Evolutionary conservation across 2,797 vertebrate species (phyloP), one percentile per base, ranked within the genome.

Genomic region (Pogoniulus pusillus): DNA sequence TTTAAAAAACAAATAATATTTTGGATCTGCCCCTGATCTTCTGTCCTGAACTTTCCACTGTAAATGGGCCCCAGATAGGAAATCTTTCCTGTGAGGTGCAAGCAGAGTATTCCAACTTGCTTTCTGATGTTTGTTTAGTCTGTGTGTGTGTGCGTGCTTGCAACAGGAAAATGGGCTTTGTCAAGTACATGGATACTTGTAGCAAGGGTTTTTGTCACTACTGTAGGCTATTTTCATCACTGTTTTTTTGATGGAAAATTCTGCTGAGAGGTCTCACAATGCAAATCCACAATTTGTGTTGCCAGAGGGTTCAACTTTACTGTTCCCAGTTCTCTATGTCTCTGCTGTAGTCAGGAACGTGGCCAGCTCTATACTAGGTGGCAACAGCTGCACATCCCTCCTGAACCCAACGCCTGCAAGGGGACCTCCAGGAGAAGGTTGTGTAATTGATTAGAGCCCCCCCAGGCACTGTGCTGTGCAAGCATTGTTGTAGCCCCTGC

Each of bases 1-100:
- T 82, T 91, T 91, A 10, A 51, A 93, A 93, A 91, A 90, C 82
- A 94, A 92, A 90, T 74, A 86, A 88, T 85, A 59, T 12, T 73
- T 62, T 86, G 65, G 62, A 53, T 92, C 59, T 91, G 35, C 30
- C 69, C 54, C 77, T 68, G 53, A 34, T 93, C 71, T 90, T 64
- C 47, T 75, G 55, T 91, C 27, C 53, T 89, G 59, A 78, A 30
- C 63, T 37, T 66, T 90, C 76, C 70, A 58, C 65, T 0, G 0
- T 78, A 72, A 91, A 63, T 57, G 27, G 34, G 23, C 66, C 60
- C 39, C 37, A 69, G 9, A 34, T n/a, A 85, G 92, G 92, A 94
- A 91, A 20, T 64, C 79, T 95, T 94, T 90, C 59, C 70, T 65
- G 59, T 72, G 84, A 92, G 70, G 53, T 63, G 37, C 30, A 63